These are phyloP conservation scores for Procambarus clarkii DNA, from an alignment of 1,140 invertebrate genomes.

Conservation along the genomic window DNA sequence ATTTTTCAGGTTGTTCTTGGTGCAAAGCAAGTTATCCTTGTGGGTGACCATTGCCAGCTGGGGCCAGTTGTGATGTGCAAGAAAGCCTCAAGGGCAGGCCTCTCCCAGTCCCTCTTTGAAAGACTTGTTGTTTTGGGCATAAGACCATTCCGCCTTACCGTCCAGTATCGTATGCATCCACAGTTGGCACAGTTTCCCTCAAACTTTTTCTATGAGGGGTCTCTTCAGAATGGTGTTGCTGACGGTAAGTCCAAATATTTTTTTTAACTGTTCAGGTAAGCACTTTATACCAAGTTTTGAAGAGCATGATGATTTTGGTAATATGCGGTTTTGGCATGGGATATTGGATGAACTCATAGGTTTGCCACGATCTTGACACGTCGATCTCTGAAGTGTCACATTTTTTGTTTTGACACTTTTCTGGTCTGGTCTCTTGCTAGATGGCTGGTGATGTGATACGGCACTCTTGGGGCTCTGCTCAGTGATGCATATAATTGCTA, in stretches of 20 bases:
- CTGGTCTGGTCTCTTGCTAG: too few species aligned
- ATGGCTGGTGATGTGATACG: too few species aligned
- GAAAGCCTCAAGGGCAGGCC: slow-evolving; percentile 96
- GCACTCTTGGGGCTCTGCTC: too few species aligned
- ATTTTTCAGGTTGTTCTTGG: slow-evolving; percentile 84
- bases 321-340: too few species aligned
- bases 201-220: slow-evolving; percentile 99
- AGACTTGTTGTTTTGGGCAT: slow-evolving; percentile 97
- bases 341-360: too few species aligned
- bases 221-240: slow-evolving; percentile 98
- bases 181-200: slow-evolving; percentile 97
- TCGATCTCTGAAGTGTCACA: too few species aligned
- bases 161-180: slow-evolving; percentile 99
- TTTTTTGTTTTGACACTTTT: too few species aligned
- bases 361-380: too few species aligned
- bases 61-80: slow-evolving; percentile 99
- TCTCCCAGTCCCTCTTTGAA: slow-evolving; percentile 98
- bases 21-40: slow-evolving; percentile 86
- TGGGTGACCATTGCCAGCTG: slow-evolving; percentile 97
- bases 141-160: slow-evolving; percentile 94
- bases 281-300: too few species aligned
- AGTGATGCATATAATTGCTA: too few species aligned
- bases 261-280: too few species aligned
- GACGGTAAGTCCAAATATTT: slow-evolving; percentile 79
- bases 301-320: too few species aligned